Base-by-base conservation (phyloP, 2,113 vertebrate genomes). In the Periophthalmodon schlosseri region DNA sequence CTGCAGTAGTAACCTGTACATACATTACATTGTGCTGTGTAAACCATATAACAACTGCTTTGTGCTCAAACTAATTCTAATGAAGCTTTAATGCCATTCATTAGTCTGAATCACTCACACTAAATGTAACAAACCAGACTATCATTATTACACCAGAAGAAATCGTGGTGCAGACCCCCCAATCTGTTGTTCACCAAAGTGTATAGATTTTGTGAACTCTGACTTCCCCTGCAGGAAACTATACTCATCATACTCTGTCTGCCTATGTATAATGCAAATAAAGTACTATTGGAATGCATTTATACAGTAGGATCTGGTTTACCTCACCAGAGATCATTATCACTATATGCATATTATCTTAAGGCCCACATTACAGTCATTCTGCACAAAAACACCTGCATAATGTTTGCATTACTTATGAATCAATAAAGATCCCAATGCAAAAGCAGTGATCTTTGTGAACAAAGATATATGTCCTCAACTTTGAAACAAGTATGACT, bases 1-100 rank as follows among this genome's bases (percentile, higher is more conserved):
- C 80, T 69, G 61, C 69, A 74, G 70, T 84, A 88, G 86, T 91
- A 84, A 83, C 88, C 71, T 87, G 79, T 89, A 89, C 24, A 91
- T 71, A 83, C 14, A 71, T 73, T 65, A 20, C 50, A 67, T 47
- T 76, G 75, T 81, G 79, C 77, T 46, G 69, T 85, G 63, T 77
- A 78, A 87, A 69, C 72, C 70, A 78, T 84, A 90, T 91, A 90
- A 91, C 56, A 13, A 24, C 21, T 91, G 73, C 83, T 75, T 44
- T 79, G 39, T 61, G 70, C 60, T 69, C 65, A 79, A 76, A 78
- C 15, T 61, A 4, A 21, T 75, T 80, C 72, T 74, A 84, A 85
- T 69, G 72, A 85, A 64, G 49, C 54, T 21, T 80, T 68, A 28
- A 60, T 79, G 65, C 74, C 74, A 58, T 84, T 84, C 82, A 86